Percentiles rank a stretch among this genome's conserved stretches.
These are phyloP conservation scores for Ornithoptera alexandrae DNA, from an alignment of 2,888 invertebrate genomes.

Conservation along the genomic window DNA sequence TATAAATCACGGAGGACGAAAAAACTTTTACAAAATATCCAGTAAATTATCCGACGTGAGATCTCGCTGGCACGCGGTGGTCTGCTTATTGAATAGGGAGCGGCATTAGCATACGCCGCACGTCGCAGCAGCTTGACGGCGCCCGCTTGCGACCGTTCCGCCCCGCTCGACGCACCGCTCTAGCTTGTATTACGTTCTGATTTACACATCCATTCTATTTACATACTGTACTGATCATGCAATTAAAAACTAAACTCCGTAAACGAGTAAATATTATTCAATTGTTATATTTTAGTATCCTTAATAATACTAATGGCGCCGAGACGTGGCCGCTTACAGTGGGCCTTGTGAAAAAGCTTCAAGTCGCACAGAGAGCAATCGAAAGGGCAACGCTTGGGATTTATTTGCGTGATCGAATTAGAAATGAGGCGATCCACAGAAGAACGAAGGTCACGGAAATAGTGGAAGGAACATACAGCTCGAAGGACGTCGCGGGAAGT, in stretches of 20 bases:
- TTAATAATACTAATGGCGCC: too few species aligned
- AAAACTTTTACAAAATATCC: constrained; percentile 80
- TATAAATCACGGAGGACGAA: constrained; percentile 79
- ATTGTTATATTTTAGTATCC: too few species aligned
- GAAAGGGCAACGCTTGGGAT: too few species aligned
- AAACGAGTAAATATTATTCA: neutral
- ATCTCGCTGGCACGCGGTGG: constrained; percentile 77
- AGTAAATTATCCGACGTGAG: constrained; percentile 81
- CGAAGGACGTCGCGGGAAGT: too few species aligned
- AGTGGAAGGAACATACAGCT: too few species aligned
- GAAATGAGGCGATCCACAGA: too few species aligned
- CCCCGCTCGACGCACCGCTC: constrained; percentile 23
- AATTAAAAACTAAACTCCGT: neutral
- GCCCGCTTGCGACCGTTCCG: constrained; percentile 31
- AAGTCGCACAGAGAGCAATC: too few species aligned
- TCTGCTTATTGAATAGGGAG: constrained; percentile 79
- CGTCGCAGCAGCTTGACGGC: constrained; percentile 62
- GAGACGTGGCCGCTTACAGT: too few species aligned
- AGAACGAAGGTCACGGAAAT: too few species aligned
- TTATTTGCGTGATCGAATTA: too few species aligned
- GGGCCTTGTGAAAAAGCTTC: too few species aligned
- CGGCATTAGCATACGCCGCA: constrained; percentile 75
- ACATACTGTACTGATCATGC: neutral
- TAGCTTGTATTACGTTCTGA: constrained; percentile 28
- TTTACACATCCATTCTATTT: constrained; percentile 28